Evolutionary conservation across 2,797 vertebrate species (phyloP).

Genomic region (Lemur catta): DNA sequence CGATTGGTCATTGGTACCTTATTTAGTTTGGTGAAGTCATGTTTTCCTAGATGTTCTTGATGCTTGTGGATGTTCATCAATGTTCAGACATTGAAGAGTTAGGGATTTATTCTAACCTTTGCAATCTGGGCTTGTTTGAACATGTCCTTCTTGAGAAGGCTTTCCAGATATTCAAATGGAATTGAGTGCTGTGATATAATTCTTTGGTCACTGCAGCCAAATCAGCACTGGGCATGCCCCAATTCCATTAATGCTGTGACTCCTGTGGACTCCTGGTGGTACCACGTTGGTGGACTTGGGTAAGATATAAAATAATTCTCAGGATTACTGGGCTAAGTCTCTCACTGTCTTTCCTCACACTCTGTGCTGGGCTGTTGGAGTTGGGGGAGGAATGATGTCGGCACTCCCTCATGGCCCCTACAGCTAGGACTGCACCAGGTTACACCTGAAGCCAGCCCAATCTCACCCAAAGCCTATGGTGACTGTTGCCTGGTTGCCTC

Average conservation of each 20-base stretch:
- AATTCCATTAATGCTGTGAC: background rate
- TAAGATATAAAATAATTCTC: background rate
- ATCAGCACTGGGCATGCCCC: background rate
- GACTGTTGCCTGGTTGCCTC: background rate
- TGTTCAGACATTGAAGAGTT: background rate
- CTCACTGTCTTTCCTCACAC: background rate
- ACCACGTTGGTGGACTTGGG: background rate
- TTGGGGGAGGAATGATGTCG: background rate
- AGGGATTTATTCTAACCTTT: background rate
- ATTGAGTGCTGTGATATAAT: background rate
- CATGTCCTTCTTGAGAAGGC: background rate
- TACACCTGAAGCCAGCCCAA: background rate
- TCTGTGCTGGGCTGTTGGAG: background rate
- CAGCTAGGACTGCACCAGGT: background rate
- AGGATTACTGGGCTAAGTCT: background rate
- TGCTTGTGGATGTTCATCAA: background rate
- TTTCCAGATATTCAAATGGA: background rate
- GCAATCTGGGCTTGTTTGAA: background rate
- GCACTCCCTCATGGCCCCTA: background rate
- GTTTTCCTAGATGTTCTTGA: background rate
- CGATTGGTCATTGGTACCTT: background rate
- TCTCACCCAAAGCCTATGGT: background rate
- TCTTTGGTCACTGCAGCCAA: background rate
- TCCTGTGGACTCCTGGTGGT: background rate
- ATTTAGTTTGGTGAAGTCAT: background rate